phyloP scores from a whole-genome alignment of 2,888 invertebrate species.

The Lysandra coridon region DNA sequence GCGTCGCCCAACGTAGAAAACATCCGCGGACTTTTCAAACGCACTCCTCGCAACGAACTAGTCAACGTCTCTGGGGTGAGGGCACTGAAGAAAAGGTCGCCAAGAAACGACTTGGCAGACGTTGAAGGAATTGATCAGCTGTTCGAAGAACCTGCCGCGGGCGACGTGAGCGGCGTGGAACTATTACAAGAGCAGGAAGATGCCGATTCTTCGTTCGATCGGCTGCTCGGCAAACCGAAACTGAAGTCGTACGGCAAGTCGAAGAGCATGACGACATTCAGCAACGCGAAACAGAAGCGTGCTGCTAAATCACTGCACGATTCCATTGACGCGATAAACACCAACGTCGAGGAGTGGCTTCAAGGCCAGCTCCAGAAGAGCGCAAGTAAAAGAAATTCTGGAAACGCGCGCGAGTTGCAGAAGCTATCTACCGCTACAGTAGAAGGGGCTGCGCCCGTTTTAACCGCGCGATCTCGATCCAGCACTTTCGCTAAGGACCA shows the following conservation, averaged over 20 bases:
- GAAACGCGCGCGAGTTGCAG: slow-evolving; percentile 49
- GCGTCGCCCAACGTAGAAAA: slow-evolving; percentile 63
- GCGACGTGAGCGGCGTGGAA: slow-evolving; percentile 64
- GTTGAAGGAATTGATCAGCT: slow-evolving; percentile 57
- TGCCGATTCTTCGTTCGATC: slow-evolving; percentile 55
- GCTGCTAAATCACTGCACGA: slow-evolving; percentile 49
- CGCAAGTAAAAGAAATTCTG: slow-evolving; percentile 26
- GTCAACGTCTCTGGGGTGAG: slow-evolving; percentile 64
- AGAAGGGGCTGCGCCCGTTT: slow-evolving; percentile 50
- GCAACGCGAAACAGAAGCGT: slow-evolving; percentile 43
- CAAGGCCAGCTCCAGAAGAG: slow-evolving; percentile 52
- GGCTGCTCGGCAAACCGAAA: slow-evolving; percentile 53
- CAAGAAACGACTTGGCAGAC: slow-evolving; percentile 58
- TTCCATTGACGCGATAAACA: slow-evolving; percentile 49
- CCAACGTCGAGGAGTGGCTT: slow-evolving; percentile 59
- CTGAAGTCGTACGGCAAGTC: slow-evolving; percentile 58
- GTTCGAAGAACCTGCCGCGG: slow-evolving; percentile 45
- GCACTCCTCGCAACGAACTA: slow-evolving; percentile 56
- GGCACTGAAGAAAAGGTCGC: slow-evolving; percentile 48
- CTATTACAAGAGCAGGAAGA: slow-evolving; percentile 52
- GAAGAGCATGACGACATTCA: slow-evolving; percentile 52
- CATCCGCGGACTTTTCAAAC: slow-evolving; percentile 56
- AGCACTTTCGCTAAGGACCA: slow-evolving; percentile 38
- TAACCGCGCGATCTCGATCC: slow-evolving; percentile 45
- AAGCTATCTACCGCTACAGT: slow-evolving; percentile 55